Evolutionary conservation across 1,140 invertebrate species (phyloP).

Genomic region (Ceratitis capitata): DNA sequence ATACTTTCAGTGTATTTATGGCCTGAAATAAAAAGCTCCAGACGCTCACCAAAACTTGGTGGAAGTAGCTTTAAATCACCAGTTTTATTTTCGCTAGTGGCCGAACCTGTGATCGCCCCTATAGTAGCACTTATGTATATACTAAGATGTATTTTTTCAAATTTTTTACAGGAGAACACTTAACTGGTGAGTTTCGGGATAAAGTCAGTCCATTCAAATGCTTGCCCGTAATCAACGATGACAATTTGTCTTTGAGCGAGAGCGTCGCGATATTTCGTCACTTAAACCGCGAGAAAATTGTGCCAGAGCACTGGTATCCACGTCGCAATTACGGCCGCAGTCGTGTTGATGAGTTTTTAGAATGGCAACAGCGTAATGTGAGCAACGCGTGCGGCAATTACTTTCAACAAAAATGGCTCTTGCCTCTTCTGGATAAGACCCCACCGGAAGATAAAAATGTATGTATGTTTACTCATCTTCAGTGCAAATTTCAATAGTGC

Average conservation of each 20-base stretch:
- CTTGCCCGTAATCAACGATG: conserved; percentile 79
- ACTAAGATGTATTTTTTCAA: conserved; percentile 36
- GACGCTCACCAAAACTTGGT: too few species aligned
- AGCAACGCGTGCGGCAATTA: conserved; percentile 75
- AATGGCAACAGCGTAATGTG: conserved; percentile 86
- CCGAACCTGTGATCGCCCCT: too few species aligned
- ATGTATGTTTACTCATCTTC: conserved; percentile 4
- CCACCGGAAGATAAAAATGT: conserved; percentile 56
- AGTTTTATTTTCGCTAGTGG: too few species aligned
- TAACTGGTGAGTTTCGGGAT: conserved; percentile 73
- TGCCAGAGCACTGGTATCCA: conserved; percentile 80
- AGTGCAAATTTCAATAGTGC: neutral
- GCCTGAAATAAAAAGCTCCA: too few species aligned
- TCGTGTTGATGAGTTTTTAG: conserved; percentile 82
- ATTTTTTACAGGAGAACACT: conserved; percentile 73
- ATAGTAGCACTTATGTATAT: too few species aligned
- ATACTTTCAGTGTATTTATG: too few species aligned
- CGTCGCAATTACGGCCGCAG: conserved; percentile 73
- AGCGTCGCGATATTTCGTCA: conserved; percentile 75
- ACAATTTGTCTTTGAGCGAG: conserved; percentile 81
- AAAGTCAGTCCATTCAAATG: conserved; percentile 79
- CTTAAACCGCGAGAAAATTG: conserved; percentile 66
- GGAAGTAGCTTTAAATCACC: too few species aligned
- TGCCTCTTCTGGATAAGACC: conserved; percentile 66
- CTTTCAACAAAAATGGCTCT: conserved; percentile 72